Evolutionary conservation across 2,113 vertebrate genomes (phyloP).

Genomic region (Argyrosomus japonicus): DNA sequence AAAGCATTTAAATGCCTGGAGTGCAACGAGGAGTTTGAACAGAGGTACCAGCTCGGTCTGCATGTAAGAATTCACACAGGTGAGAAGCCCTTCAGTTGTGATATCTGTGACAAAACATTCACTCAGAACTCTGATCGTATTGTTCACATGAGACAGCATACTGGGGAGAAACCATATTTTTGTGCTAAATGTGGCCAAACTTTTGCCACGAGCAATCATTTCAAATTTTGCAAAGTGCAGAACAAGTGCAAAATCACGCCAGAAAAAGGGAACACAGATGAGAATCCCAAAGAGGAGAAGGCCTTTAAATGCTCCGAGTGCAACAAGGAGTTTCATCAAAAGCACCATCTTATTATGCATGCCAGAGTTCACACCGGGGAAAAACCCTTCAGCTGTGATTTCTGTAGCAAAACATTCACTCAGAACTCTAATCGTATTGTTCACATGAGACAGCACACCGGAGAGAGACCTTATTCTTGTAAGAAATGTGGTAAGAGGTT

Average conservation of each 20-base stretch:
- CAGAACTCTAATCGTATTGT: not conserved
- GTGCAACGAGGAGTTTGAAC: conserved; percentile 43
- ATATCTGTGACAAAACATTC: conserved; percentile 17
- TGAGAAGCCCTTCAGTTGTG: conserved; percentile 26
- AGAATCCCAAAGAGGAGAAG: not conserved
- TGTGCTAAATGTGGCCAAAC: conserved; percentile 28
- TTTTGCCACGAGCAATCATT: conserved; percentile 24
- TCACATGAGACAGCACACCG: conserved; percentile 33
- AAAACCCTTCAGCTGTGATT: conserved; percentile 30
- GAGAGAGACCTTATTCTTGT: conserved; percentile 15
- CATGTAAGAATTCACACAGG: conserved; percentile 30
- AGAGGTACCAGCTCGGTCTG: not conserved
- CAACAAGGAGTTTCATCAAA: conserved; percentile 11
- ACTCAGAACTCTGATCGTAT: not conserved
- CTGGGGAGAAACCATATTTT: conserved; percentile 34
- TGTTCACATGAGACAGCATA: conserved; percentile 11
- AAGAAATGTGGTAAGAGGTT: conserved; percentile 16
- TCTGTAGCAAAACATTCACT: conserved; percentile 34
- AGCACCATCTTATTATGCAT: conserved; percentile 4
- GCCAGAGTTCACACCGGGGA: conserved; percentile 20
- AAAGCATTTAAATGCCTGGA: conserved; percentile 44
- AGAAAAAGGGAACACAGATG: not conserved
- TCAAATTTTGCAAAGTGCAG: conserved; percentile 2
- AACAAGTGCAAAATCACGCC: not conserved
- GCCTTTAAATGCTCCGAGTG: conserved; percentile 19